phyloP scores from a whole-genome alignment of 1,140 invertebrate genomes.

The Drosophila trapezifrons region DNA sequence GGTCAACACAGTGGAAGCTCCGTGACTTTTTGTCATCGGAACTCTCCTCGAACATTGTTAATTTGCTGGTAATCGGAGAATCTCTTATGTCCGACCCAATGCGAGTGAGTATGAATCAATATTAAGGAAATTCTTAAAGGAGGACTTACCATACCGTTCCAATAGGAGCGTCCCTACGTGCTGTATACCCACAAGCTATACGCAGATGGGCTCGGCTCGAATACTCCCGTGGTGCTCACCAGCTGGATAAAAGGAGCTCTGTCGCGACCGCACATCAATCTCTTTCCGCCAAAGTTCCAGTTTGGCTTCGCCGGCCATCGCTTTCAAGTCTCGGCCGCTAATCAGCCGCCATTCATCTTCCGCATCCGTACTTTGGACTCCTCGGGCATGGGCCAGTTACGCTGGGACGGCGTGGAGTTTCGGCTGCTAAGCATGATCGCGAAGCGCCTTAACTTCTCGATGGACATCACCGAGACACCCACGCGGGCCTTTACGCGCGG shows the following conservation, averaged over 20 bases:
- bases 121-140: background rate
- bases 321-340: slow-evolving; percentile 87
- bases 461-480: slow-evolving; percentile 87
- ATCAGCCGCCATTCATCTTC: slow-evolving; percentile 89
- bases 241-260: slow-evolving; percentile 88
- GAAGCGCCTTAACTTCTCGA: slow-evolving; percentile 88
- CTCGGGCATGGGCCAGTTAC: slow-evolving; percentile 52
- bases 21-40: slow-evolving; percentile 87
- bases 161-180: slow-evolving; percentile 87
- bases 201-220: slow-evolving; percentile 88
- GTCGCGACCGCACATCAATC: slow-evolving; percentile 86
- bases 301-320: slow-evolving; percentile 89
- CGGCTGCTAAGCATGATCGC: slow-evolving; percentile 87
- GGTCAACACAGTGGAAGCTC: slow-evolving; percentile 89
- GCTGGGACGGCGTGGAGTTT: slow-evolving; percentile 88
- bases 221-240: slow-evolving; percentile 86
- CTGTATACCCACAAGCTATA: slow-evolving; percentile 89
- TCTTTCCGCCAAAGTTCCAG: slow-evolving; percentile 88
- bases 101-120: slow-evolving; percentile 57
- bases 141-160: background rate
- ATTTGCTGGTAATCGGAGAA: slow-evolving; percentile 88
- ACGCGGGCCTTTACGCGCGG: slow-evolving; percentile 71
- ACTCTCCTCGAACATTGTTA: slow-evolving; percentile 87
- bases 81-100: slow-evolving; percentile 85
- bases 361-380: slow-evolving; percentile 85